Evolutionary conservation across 2,113 vertebrate genomes (phyloP).

Genomic region (Oenanthe oenanthe): DNA sequence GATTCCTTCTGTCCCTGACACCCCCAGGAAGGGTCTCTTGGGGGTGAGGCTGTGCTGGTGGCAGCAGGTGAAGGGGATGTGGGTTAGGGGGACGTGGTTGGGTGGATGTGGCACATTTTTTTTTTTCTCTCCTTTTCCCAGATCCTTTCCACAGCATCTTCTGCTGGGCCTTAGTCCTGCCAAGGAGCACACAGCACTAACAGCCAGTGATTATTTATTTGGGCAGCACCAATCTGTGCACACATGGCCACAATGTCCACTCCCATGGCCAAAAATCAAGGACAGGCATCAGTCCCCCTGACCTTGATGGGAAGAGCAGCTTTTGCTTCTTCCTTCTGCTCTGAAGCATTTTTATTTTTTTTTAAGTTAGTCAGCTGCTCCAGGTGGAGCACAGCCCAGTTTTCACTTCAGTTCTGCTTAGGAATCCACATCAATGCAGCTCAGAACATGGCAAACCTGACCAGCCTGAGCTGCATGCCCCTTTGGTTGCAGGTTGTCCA

Average conservation of each 20-base stretch:
- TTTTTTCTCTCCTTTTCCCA: neutral
- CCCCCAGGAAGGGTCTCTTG: accelerated
- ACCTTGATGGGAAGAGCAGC: neutral
- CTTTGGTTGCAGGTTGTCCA: accelerated
- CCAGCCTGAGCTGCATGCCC: neutral
- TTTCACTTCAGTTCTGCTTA: neutral
- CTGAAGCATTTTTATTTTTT: neutral
- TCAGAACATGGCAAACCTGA: neutral
- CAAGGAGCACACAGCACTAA: neutral
- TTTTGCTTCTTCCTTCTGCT: neutral
- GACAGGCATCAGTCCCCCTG: accelerated
- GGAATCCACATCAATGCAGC: neutral
- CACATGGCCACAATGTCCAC: neutral
- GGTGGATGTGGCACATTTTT: neutral
- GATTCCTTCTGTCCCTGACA: accelerated
- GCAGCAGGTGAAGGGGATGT: neutral
- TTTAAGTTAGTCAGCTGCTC: neutral
- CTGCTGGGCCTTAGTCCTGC: neutral
- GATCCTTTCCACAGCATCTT: neutral
- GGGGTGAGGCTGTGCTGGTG: neutral
- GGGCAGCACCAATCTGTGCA: neutral
- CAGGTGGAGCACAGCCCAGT: neutral
- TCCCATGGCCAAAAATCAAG: neutral
- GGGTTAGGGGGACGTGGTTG: accelerated
- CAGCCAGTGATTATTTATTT: neutral